phyloP scores from a whole-genome alignment of 2,113 vertebrate genomes.

The Narcine bancroftii region DNA sequence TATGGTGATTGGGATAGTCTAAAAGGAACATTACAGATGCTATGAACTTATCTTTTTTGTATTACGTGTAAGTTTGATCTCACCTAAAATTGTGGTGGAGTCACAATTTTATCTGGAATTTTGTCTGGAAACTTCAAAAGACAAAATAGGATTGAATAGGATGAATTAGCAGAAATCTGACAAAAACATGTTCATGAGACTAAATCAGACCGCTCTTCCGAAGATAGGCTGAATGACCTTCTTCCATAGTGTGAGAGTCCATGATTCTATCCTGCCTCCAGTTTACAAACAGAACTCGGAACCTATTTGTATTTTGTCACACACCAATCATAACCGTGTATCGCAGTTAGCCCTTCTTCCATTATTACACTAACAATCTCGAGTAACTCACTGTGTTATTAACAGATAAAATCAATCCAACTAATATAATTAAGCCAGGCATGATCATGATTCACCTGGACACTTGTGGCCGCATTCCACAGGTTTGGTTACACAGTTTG shows the following conservation, averaged over 20 bases:
- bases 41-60: not conserved
- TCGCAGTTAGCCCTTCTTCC: not conserved
- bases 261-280: not conserved
- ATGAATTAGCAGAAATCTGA: not conserved
- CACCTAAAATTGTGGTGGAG: not conserved
- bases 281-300: not conserved
- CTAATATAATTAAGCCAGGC: not conserved
- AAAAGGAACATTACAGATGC: too few relatives aligned
- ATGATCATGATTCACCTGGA: not conserved
- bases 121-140: not conserved
- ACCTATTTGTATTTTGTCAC: not conserved
- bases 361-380: not conserved
- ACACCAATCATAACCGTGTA: not conserved
- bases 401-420: not conserved
- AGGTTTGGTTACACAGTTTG: not conserved
- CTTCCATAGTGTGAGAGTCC: not conserved
- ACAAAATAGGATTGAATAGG: not conserved
- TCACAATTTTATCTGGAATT: too few relatives aligned
- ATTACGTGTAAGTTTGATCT: not conserved
- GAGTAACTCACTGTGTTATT: not conserved
- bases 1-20: too few relatives aligned
- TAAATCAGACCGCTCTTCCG: not conserved
- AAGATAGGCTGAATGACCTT: not conserved
- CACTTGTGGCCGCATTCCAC: slow-evolving; percentile 10
- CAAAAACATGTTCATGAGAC: not conserved